Percentiles rank a stretch among this genome's conserved stretches.
phyloP scores from a whole-genome alignment of 2,113 vertebrate genomes.

The Crotalus viridis region DNA sequence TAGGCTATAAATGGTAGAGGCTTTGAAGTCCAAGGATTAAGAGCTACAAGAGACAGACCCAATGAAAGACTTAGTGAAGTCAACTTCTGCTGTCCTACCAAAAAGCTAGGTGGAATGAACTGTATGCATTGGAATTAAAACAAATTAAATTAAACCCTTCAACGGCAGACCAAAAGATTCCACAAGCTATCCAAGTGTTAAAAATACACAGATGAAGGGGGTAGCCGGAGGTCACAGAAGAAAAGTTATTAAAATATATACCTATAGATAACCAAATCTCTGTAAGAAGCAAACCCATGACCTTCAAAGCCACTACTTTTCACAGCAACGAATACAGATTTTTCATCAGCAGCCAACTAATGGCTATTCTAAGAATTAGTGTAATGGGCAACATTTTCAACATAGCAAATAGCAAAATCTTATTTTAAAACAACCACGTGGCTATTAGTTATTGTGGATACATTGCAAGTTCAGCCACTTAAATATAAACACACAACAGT shows the following conservation, averaged over 20 bases:
- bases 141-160: constrained; percentile 66
- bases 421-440: background rate
- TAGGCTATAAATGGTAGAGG: constrained; percentile 82
- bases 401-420: background rate
- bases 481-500: constrained; percentile 12
- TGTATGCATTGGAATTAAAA: constrained; percentile 69
- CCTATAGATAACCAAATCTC: constrained; percentile 2
- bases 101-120: constrained; percentile 67
- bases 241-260: constrained; percentile 45
- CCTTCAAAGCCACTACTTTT: constrained; percentile 21
- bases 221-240: constrained; percentile 18
- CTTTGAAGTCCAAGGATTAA: constrained; percentile 79
- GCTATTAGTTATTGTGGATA: background rate
- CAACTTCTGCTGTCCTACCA: constrained; percentile 27
- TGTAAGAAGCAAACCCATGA: constrained; percentile 9
- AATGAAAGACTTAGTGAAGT: constrained; percentile 65
- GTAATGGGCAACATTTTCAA: constrained; percentile 47
- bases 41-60: constrained; percentile 68
- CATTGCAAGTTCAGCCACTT: background rate
- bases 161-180: constrained; percentile 55
- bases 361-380: constrained; percentile 51
- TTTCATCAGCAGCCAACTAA: constrained; percentile 40
- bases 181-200: constrained; percentile 45
- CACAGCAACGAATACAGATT: constrained; percentile 17
- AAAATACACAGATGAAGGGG: constrained; percentile 29